Base-by-base conservation (phyloP, 2,113 vertebrate species). In the Malurus elegans region DNA sequence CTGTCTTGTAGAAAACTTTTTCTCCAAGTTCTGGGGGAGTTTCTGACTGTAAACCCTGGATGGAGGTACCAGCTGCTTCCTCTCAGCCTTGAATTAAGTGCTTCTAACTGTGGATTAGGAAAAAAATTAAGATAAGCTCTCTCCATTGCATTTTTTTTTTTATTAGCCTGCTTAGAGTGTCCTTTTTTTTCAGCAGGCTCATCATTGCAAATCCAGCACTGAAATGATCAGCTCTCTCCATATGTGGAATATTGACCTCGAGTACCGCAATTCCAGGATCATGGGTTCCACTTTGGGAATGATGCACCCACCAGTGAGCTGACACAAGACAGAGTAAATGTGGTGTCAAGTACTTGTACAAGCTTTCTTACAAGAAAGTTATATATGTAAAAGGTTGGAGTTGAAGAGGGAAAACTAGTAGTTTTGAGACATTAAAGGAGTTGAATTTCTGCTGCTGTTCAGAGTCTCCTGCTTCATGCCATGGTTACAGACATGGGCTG, bases 191-290 rank as follows among this genome's bases (percentile, higher is more conserved):
- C 34, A 70, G n/a, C 14, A 25, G 14, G 10, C 6, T 92, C 2
- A 19, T 14, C 31, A 40, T 29, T 65, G 6, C 36, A 73, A 79
- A 69, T 48, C 18, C 13, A 61, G 17, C 0, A 0, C 1, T 79
- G 58, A 75, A 60, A 36, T 26, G 44, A 57, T 48, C 18, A 25
- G 3, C 11, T 67, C 31, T 71, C 24, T 65, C 24, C 12, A 10
- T 32, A 4, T 17, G 25, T 11, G 8, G 6, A 19, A 14, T 14
- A 45, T 4, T 36, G 60, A 78, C 23, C 78, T 34, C 45, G 12
- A 79, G 18, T 26, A 31, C 14, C 19, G 17, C 36, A 34, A 5
- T n/a, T 36, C 24, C 4, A 10, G 57, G 17, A 40, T 20, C 62
- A 45, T 0, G 4, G 48, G n/a, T 40, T 93, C 62, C 25, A 31